phyloP scores from a whole-genome alignment of 2,797 vertebrate genomes.

The Apogon talboti region DNA sequence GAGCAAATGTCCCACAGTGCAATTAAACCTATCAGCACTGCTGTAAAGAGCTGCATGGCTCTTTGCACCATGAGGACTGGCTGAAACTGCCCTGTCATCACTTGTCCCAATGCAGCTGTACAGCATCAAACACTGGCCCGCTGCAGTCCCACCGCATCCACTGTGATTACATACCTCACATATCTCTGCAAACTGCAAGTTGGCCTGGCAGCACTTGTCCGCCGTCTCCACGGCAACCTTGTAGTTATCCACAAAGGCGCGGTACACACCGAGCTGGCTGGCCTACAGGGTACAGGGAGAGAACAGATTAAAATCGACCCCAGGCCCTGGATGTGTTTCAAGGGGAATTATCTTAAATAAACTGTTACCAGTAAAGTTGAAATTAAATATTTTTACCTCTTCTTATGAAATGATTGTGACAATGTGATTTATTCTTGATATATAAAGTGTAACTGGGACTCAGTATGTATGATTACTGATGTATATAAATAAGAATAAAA shows the following conservation, averaged over 20 bases:
- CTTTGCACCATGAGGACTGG: conserved; percentile 4
- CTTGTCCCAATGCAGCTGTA: conserved; percentile 53
- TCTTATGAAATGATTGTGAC: too few relatives aligned
- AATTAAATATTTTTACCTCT: too few relatives aligned
- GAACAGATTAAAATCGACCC: conserved; percentile 17
- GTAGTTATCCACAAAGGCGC: conserved; percentile 99
- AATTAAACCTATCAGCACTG: conserved; percentile 55
- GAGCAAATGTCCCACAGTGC: conserved; percentile 23
- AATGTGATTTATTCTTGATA: too few relatives aligned
- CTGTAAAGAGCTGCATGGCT: conserved; percentile 34
- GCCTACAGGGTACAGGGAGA: conserved; percentile 81
- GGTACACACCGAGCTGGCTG: conserved; percentile 97
- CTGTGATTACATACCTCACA: conserved; percentile 90
- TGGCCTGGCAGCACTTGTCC: conserved; percentile 99
- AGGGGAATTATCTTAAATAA: too few relatives aligned
- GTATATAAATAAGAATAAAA: too few relatives aligned
- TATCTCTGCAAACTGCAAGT: conserved; percentile 97
- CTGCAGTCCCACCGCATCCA: conserved; percentile 40
- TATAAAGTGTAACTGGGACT: too few relatives aligned
- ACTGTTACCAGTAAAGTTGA: too few relatives aligned
- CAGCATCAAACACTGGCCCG: conserved; percentile 57
- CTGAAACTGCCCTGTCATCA: conserved; percentile 64
- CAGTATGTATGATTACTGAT: too few relatives aligned
- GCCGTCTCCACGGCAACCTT: conserved; percentile 96
- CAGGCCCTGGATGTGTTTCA: too few relatives aligned